Evolutionary conservation across 2,888 invertebrate genomes (phyloP), one percentile per base, ranked within the genome.

Genomic region (Folsomia manolachei): DNA sequence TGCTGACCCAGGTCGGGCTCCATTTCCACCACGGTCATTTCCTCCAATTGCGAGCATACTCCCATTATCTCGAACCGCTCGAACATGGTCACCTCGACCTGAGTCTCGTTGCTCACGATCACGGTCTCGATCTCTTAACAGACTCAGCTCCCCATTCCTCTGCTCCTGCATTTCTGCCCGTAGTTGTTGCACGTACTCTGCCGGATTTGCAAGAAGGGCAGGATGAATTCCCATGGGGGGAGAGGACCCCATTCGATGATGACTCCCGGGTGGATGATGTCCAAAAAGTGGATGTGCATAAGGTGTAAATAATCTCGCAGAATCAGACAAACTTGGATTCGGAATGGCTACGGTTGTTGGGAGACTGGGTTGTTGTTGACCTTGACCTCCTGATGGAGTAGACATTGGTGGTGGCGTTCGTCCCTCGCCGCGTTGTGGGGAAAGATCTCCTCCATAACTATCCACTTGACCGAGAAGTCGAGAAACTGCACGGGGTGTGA

Each of bases 271-370:
- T 14, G 73, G 60, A 39, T 53, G 51, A n/a, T 71, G 70, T n/a
- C 63, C 66, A 52, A 71, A 70, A 21, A 73, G 61, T 53, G 78
- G 89, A 87, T 79, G 89, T 88, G 82, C 87, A 88, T 86, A 90
- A 84, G 84, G 83, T 92, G 89, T 77, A 90, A 90, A 81, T 67
- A 75, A 73, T 27, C 73, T 63, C 25, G 70, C 19, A 53, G 56
- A 68, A 2, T 75, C 76, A 24, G 71, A 71, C 82, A 97, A 88
- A 83, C 94, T 93, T 73, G 97, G 97, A 85, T 97, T 97, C 74
- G 96, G 94, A 84, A 97, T 96, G 84, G 97, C 96, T 83, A 97
- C 96, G 76, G 95, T 93, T 74, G 96, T 97, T 80, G 96, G 95
- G 84, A 96, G 88, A 82, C 94, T 92, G 80, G 24, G 26, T 24